phyloP scores from a whole-genome alignment of 2,888 invertebrate genomes.

The Tipula helvola region DNA sequence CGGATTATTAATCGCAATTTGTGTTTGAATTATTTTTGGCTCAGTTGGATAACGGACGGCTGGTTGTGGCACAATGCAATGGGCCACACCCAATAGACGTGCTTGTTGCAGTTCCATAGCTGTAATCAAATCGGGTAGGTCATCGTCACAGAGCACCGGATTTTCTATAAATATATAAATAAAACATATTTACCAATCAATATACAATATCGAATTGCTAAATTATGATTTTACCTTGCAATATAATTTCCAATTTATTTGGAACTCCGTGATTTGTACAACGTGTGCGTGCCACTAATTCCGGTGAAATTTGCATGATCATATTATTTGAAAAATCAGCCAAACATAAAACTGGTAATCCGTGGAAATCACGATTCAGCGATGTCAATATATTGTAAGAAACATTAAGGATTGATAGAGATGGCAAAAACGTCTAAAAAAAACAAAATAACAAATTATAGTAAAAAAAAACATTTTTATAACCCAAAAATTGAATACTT shows the following conservation, averaged over 20 bases:
- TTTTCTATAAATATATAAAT: conserved; percentile 47
- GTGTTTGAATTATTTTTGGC: conserved; percentile 17
- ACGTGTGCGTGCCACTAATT: conserved; percentile 65
- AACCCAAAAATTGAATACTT: conserved; percentile 40
- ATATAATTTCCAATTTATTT: conserved; percentile 50
- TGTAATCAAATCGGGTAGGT: conserved; percentile 54
- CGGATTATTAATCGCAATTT: conserved; percentile 14
- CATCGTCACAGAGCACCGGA: conserved; percentile 66
- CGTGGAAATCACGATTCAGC: conserved; percentile 70
- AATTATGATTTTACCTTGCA: conserved; percentile 49
- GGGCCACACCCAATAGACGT: conserved; percentile 54
- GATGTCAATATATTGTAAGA: conserved; percentile 63
- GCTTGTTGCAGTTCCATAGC: conserved; percentile 60
- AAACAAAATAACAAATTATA: not conserved
- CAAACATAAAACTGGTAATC: conserved; percentile 65
- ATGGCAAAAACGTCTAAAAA: conserved; percentile 64
- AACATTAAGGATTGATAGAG: conserved; percentile 61
- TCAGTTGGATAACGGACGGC: conserved; percentile 21
- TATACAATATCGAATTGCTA: not conserved
- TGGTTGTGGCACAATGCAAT: conserved; percentile 33
- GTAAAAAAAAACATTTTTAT: not conserved
- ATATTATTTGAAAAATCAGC: conserved; percentile 68
- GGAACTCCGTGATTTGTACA: conserved; percentile 72
- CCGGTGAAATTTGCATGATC: conserved; percentile 57
- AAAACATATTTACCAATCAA: not conserved